Evolutionary conservation across 37 sponge, comb jelly and placozoan genomes (phyloP), one percentile per base, ranked within the genome.

Genomic region (Cliona cf. orientalis): DNA sequence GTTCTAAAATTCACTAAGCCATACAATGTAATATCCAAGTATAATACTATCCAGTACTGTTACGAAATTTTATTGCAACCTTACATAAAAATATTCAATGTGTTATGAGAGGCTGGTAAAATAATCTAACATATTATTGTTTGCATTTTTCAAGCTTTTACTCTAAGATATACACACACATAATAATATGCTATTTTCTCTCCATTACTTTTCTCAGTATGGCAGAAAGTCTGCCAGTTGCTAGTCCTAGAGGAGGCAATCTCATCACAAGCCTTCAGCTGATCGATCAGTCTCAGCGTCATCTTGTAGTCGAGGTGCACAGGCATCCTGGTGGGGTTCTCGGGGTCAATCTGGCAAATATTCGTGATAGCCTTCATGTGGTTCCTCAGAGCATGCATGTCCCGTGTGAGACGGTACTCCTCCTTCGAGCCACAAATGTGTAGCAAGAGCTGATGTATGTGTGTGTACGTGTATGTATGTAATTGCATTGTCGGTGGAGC

Each of bases 391-490:
- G 75, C 67, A 58, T 97, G 83, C 11, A 94, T 32, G 66, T 94
- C 95, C 38, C 94, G 28, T 1, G 86, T 72, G 2, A 71, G 84
- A 42, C 97, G 86, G 45, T 91, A 97, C 22, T 82, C 81, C 21
- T 97, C 94, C 58, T 94, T 94, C 0, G 97, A 91, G 9, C 95
- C 95, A 87, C 92, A 93, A 22, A 97, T 69, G 45, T 53, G 85
- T 25, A 97, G 39, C 55, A 97, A 67, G 28, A 96, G 79, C 87
- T 95, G 63, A 38, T 46, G 29, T 58, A 53, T 42, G 59, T 2
- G 11, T n/a, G n/a, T n/a, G n/a, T n/a, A 38, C 9, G 23, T 41
- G 36, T 36, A 43, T n/a, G 4, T 5, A 49, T 55, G 32, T 32
- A 73, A 66, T 19, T 5, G 2, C 66, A 66, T 21, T 49, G 17